phyloP scores from a whole-genome alignment of 2,113 vertebrate genomes.

The Semnopithecus entellus region DNA sequence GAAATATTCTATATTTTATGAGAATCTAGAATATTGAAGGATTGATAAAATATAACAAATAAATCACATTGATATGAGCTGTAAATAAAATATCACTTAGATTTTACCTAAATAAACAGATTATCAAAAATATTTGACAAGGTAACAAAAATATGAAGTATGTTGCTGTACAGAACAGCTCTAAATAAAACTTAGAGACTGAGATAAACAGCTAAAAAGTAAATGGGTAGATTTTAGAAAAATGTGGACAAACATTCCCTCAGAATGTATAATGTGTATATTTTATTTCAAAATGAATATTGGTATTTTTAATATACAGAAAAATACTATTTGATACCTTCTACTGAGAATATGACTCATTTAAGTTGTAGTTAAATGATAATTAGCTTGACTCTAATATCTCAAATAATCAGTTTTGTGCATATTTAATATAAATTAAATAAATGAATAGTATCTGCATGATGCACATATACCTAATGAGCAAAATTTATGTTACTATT shows the following conservation, averaged over 20 bases:
- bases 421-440: neutral
- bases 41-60: neutral
- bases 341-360: neutral
- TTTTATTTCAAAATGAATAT: neutral
- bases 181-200: constrained; percentile 25
- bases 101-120: neutral
- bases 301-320: neutral
- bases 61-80: neutral
- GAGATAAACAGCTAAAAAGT: neutral
- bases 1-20: neutral
- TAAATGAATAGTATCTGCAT: neutral
- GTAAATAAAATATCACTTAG: neutral
- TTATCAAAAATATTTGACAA: neutral
- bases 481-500: neutral
- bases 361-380: neutral
- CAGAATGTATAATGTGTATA: neutral
- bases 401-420: neutral
- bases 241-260: neutral
- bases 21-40: neutral
- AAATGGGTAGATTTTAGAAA: neutral
- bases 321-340: neutral
- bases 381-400: neutral
- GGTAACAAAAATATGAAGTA: neutral
- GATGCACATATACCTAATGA: neutral
- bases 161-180: neutral